These are phyloP conservation scores for Drosophila punjabiensis DNA, from an alignment of 1,140 invertebrate species.

Conservation along the genomic window DNA sequence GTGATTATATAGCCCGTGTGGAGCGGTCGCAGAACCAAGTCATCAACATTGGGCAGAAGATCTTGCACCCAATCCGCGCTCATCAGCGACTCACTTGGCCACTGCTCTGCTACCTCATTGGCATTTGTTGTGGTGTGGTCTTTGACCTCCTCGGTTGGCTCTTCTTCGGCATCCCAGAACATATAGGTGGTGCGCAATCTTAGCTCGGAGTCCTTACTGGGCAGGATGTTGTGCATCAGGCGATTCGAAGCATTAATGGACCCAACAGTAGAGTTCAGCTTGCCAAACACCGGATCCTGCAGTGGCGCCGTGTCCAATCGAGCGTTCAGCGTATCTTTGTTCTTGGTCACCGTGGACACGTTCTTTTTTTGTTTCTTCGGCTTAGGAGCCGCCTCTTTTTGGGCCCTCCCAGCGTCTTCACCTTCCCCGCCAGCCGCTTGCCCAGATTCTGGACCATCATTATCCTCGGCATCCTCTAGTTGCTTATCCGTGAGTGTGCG, in stretches of 20 bases:
- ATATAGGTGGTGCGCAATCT: slow-evolving; percentile 65
- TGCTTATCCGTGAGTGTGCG: slow-evolving; percentile 65
- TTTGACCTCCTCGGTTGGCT: slow-evolving; percentile 20
- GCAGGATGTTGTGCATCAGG: slow-evolving; percentile 80
- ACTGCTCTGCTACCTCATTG: neutral
- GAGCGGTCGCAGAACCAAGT: slow-evolving; percentile 63
- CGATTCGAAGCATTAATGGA: slow-evolving; percentile 82
- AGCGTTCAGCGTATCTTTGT: slow-evolving; percentile 83
- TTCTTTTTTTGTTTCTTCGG: slow-evolving; percentile 77
- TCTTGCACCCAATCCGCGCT: slow-evolving; percentile 54
- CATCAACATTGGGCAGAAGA: slow-evolving; percentile 43
- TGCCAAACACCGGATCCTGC: slow-evolving; percentile 82
- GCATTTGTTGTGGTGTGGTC: slow-evolving; percentile 43
- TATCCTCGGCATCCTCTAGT: slow-evolving; percentile 64
- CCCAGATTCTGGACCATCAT: slow-evolving; percentile 55
- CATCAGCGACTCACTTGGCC: slow-evolving; percentile 19
- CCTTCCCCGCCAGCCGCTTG: slow-evolving; percentile 24
- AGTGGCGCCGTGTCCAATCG: slow-evolving; percentile 75
- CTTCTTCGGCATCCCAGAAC: slow-evolving; percentile 65
- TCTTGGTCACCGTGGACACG: slow-evolving; percentile 84
- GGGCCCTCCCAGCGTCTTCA: slow-evolving; percentile 1
- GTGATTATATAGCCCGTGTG: slow-evolving; percentile 77
- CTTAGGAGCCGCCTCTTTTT: slow-evolving; percentile 44
- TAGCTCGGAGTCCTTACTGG: slow-evolving; percentile 70
- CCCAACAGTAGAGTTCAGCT: slow-evolving; percentile 81